Evolutionary conservation across 1,140 invertebrate species (phyloP).

Genomic region (Monochamus saltuarius): DNA sequence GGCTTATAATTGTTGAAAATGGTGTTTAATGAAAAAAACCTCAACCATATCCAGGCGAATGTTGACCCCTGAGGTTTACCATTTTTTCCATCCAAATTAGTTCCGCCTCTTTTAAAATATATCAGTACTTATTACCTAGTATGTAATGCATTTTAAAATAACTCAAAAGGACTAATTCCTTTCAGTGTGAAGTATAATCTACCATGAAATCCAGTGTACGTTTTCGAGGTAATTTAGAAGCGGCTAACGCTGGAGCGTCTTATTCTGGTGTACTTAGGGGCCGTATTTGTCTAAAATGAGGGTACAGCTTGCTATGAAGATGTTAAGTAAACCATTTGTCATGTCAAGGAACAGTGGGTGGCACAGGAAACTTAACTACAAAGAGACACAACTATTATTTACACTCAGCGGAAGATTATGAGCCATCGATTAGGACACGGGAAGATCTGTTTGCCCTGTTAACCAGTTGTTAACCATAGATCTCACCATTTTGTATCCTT

Average conservation of each 20-base stretch:
- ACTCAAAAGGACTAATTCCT: slow-evolving; percentile 15
- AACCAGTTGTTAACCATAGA: slow-evolving; percentile 31
- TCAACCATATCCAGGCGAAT: slow-evolving; percentile 13
- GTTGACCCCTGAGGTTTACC: slow-evolving; percentile 25
- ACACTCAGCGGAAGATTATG: slow-evolving; percentile 26
- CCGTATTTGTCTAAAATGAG: slow-evolving; percentile 9
- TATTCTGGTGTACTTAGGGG: background rate
- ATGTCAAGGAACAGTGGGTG: slow-evolving; percentile 41
- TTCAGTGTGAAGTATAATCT: slow-evolving; percentile 25
- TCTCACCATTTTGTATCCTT: slow-evolving; percentile 1
- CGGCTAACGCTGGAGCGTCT: background rate
- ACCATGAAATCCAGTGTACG: slow-evolving; percentile 25
- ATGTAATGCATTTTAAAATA: slow-evolving; percentile 19
- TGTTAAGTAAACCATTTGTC: slow-evolving; percentile 46
- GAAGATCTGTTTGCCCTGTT: slow-evolving; percentile 11
- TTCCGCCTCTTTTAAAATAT: slow-evolving; percentile 12
- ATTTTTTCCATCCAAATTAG: slow-evolving; percentile 7
- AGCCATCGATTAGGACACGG: slow-evolving; percentile 21
- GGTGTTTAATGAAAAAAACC: slow-evolving; percentile 7
- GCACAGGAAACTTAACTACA: slow-evolving; percentile 39
- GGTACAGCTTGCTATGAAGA: slow-evolving; percentile 34
- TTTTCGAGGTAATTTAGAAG: slow-evolving; percentile 3
- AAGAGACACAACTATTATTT: slow-evolving; percentile 34
- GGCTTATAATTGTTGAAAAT: too few relatives aligned
- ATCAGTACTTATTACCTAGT: slow-evolving; percentile 7